Evolutionary conservation across 2,888 invertebrate species (phyloP).

Genomic region (Nasonovia ribisnigri): DNA sequence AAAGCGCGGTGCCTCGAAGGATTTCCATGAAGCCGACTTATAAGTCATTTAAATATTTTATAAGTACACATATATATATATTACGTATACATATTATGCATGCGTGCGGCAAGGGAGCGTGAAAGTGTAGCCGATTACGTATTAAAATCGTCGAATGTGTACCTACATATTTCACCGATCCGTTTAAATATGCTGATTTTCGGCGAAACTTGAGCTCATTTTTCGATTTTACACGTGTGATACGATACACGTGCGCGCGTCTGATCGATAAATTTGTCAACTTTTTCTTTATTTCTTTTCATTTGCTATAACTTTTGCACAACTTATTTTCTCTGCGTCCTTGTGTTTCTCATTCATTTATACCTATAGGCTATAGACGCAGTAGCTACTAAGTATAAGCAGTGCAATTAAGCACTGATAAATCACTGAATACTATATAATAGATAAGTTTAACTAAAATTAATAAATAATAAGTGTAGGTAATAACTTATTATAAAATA

Average conservation of each 20-base stretch:
- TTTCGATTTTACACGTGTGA: background rate
- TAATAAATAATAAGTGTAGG: background rate
- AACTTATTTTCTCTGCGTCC: background rate
- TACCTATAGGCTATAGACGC: background rate
- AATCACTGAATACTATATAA: background rate
- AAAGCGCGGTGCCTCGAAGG: background rate
- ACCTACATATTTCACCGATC: background rate
- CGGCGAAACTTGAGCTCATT: background rate
- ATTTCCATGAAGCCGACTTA: background rate
- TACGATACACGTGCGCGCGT: background rate
- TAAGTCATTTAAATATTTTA: slow-evolving; percentile 48
- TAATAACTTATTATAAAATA: background rate
- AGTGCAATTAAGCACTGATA: background rate
- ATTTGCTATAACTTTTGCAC: background rate
- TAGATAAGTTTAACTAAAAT: background rate
- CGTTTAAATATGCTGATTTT: slow-evolving; percentile 21
- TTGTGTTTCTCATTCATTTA: background rate
- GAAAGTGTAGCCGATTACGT: slow-evolving; percentile 7
- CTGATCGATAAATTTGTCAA: background rate
- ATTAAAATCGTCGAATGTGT: slow-evolving; percentile 10
- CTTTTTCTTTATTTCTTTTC: background rate
- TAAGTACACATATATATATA: background rate
- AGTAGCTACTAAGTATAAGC: no score
- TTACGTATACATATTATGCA: background rate
- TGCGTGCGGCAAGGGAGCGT: background rate